phyloP scores from a whole-genome alignment of 2,113 vertebrate genomes.

The Tamias sibiricus region DNA sequence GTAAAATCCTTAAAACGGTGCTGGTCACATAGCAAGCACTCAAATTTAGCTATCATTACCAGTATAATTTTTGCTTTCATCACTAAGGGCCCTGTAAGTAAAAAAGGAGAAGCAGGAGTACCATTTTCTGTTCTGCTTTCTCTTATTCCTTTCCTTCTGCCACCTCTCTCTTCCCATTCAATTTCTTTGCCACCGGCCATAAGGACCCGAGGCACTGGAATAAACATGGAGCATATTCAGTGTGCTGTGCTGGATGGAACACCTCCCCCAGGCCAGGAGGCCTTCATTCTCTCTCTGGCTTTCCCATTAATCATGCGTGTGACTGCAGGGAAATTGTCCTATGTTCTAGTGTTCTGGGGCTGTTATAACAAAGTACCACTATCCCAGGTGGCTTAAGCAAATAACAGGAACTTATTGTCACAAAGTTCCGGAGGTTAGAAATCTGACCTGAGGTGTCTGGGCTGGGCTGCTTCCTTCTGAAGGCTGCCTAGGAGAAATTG shows the following conservation, averaged over 20 bases:
- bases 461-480: not conserved
- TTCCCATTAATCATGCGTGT: not conserved
- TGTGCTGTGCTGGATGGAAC: not conserved
- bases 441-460: not conserved
- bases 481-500: not conserved
- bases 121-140: not conserved
- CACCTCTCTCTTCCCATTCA: not conserved
- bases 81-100: not conserved
- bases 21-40: not conserved
- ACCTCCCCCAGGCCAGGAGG: not conserved
- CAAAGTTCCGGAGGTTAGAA: not conserved
- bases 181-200: not conserved
- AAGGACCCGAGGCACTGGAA: not conserved
- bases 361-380: not conserved
- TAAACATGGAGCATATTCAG: not conserved
- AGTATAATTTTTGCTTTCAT: slow-evolving; percentile 5
- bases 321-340: not conserved
- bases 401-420: not conserved
- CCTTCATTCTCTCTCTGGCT: not conserved
- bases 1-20: not conserved
- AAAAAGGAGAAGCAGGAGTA: not conserved
- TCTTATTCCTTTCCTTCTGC: not conserved
- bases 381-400: not conserved
- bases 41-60: not conserved
- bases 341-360: not conserved